These are phyloP conservation scores for Iphiclides podalirius DNA, from an alignment of 2,888 invertebrate species.

Conservation along the genomic window DNA sequence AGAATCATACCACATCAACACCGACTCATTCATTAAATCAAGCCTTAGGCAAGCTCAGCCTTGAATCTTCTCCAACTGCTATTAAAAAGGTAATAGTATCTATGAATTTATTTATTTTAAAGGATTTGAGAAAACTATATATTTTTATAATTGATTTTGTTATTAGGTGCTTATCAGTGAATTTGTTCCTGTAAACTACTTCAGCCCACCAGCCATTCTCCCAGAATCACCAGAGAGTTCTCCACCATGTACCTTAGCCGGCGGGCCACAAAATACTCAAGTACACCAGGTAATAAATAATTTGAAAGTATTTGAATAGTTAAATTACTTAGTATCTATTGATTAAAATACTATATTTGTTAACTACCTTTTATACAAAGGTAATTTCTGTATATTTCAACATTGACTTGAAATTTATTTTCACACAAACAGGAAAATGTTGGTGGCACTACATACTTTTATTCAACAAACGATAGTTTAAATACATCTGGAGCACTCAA, in stretches of 20 bases:
- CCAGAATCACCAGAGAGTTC: constrained; percentile 59
- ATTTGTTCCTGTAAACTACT: constrained; percentile 66
- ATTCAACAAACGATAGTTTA: constrained; percentile 82
- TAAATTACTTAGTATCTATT: too few relatives aligned
- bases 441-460: constrained; percentile 97
- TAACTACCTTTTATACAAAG: constrained; percentile 10
- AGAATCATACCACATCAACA: constrained; percentile 60
- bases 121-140: too few relatives aligned
- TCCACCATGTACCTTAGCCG: constrained; percentile 45
- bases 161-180: constrained; percentile 57
- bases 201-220: constrained; percentile 44
- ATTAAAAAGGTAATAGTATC: constrained; percentile 57
- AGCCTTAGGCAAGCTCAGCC: constrained; percentile 51
- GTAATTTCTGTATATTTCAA: background rate
- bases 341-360: constrained; percentile 6
- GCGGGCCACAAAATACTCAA: constrained; percentile 48
- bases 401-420: constrained; percentile 18
- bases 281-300: constrained; percentile 60
- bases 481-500: constrained; percentile 61
- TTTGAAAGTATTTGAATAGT: constrained; percentile 7
- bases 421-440: constrained; percentile 87
- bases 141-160: background rate
- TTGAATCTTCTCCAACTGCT: constrained; percentile 58
- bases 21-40: constrained; percentile 55
- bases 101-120: too few relatives aligned